Evolutionary conservation across 1,140 invertebrate species (phyloP), one percentile per base, ranked within the genome.

Genomic region (Hylaeus anthracinus): DNA sequence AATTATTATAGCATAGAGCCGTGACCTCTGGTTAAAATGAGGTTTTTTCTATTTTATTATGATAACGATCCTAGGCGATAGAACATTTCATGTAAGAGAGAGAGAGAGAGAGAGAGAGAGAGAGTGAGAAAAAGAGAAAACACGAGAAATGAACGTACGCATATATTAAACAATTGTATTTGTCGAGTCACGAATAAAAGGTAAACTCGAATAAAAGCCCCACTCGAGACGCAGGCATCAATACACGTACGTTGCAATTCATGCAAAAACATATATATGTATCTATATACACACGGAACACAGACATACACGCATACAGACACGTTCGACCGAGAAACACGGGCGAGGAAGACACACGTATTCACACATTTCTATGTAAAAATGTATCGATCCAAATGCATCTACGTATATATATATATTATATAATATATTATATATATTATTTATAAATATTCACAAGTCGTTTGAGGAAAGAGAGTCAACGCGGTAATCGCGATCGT

Each of bases 21-120:
- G 76, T 67, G 63, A 86, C 77, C 82, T 86, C 81, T 74, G 60
- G 61, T 77, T 63, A 82, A 72, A 83, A 85, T 55, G 85, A 77
- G 85, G 76, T 88, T 86, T 89, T 90, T 90, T 90, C 87, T 89
- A 90, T 90, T 89, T 90, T 89, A 90, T 88, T 89, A 90, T 86
- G 80, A 83, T 90, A 82, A 85, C 72, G 75, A 88, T 81, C 72
- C 82, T 83, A 86, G 77, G 71, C 61, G 71, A 76, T 82, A 85
- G 77, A 78, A 80, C 48, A 81, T 58, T 63, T 63, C 41, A 51
- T 66, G 71, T 69, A 15, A 72, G 26, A 48, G 12, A 58, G 58
- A 63, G 14, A 55, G 45, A 4, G 6, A 51, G 79, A 65, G 61
- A 69, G 8, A 60, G 37, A 53, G 8, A 73, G 66, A 41, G 67